These are phyloP conservation scores for Glaucidium brasilianum DNA, from an alignment of 2,113 vertebrate genomes.

Conservation along the genomic window DNA sequence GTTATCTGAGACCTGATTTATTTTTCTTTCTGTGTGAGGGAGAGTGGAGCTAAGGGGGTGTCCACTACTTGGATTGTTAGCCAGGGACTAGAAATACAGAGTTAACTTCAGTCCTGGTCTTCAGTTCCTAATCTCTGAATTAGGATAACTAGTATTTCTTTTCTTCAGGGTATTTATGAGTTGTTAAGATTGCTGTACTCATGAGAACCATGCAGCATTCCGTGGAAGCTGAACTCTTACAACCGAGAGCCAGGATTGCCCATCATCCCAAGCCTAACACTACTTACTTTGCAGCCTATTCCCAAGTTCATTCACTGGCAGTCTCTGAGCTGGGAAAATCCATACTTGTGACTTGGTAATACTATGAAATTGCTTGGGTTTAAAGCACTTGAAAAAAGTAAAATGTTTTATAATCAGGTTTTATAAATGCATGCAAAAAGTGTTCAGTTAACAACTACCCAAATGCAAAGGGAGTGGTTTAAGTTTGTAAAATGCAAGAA, in stretches of 20 bases:
- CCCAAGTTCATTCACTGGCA: not conserved
- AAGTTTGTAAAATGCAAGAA: not conserved
- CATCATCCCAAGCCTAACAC: rapidly evolving
- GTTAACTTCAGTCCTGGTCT: not conserved
- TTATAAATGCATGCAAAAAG: not conserved
- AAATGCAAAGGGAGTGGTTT: not conserved
- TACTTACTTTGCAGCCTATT: not conserved
- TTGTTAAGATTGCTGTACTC: not conserved
- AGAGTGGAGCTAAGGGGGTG: not conserved
- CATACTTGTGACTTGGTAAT: not conserved
- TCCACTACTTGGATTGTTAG: not conserved
- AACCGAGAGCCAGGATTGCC: rapidly evolving
- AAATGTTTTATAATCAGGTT: not conserved
- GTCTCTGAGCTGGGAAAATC: not conserved
- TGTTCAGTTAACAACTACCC: not conserved
- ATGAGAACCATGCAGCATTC: rapidly evolving
- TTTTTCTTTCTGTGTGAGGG: not conserved
- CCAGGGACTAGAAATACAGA: not conserved
- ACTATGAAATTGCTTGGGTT: not conserved
- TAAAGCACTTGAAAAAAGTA: not conserved
- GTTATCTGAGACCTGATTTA: not conserved
- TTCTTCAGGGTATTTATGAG: not conserved
- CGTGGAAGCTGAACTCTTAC: not conserved
- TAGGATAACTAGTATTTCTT: not conserved
- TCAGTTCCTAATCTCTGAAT: not conserved